Base-by-base conservation (phyloP, 2,113 vertebrate genomes). In the Tragelaphus scriptus region DNA sequence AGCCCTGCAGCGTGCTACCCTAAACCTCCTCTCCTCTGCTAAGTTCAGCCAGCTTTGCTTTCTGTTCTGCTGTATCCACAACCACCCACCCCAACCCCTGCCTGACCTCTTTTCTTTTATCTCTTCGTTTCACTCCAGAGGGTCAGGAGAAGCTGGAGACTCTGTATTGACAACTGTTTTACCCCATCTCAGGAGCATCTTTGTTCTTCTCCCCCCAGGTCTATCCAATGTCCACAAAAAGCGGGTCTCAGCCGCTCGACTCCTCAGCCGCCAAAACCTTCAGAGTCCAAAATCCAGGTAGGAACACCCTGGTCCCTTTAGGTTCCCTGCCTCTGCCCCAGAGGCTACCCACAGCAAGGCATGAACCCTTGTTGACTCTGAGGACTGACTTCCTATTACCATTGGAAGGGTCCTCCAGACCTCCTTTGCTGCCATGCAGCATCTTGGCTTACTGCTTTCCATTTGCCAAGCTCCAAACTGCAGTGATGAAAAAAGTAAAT, bases 261-360 rank as follows among this genome's bases (percentile, higher is more conserved):
- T 99, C 47, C 98, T 99, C 16, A 96, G 99, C 23, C 99, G 99
- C 36, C 99, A 99, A 97, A 99, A 99, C 98, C 99, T 99, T 47
- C 99, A 99, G 98, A 99, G 99, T 96, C 97, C 99, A 7, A 99
- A 99, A 97, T 99, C 99, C 96, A 99, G 99, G 99, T 99, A 99
- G 97, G 99, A 94, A 8, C 1, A 0, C 68, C 6, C 4, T 6
- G 6, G 9, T 11, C 28, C n/a, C 0, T 14, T 30, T 1, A 0
- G 7, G 5, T 10, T 3, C 0, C 32, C 44, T 40, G 0, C 36
- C 26, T 71, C 26, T 13, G 36, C 53, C 55, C 44, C 14, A 0
- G 59, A 6, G 28, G 25, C 21, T 58, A 15, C 59, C 28, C 16
- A 1, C 0, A 0, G 8, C 3, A 2, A 30, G 51, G 6, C n/a